Evolutionary conservation across 2,113 vertebrate genomes (phyloP).

Genomic region (Bos indicus): DNA sequence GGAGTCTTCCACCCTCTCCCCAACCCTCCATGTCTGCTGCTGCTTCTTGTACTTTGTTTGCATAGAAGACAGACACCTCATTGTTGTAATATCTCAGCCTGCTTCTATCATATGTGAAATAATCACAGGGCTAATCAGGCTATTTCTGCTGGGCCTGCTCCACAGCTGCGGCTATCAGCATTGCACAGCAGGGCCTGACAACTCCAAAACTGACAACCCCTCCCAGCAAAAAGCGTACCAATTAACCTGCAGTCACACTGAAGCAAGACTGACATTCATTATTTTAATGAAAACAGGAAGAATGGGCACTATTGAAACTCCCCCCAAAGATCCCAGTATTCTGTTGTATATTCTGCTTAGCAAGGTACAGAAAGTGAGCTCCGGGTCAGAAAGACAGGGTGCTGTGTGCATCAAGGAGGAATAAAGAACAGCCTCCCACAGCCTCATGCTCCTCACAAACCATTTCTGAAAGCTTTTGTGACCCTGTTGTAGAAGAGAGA

Average conservation of each 20-base stretch:
- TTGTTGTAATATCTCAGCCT: background rate
- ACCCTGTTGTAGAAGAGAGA: background rate
- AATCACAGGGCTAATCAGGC: constrained; percentile 3
- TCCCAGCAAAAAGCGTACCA: constrained; percentile 50
- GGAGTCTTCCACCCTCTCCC: background rate
- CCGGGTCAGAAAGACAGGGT: background rate
- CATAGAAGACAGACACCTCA: constrained; percentile 12
- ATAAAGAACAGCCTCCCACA: background rate
- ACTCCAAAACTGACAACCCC: constrained; percentile 30
- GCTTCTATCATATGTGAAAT: constrained; percentile 28
- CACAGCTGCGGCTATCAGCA: background rate
- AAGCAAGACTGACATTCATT: constrained; percentile 41
- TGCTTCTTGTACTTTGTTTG: background rate
- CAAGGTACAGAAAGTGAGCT: background rate
- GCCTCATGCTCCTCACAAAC: background rate
- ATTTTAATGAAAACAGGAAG: constrained; percentile 55
- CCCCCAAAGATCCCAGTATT: background rate
- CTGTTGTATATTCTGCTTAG: constrained; percentile 23
- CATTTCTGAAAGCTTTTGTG: constrained; percentile 16
- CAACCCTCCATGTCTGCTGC: background rate
- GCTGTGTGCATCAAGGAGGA: background rate
- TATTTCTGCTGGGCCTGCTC: constrained; percentile 11
- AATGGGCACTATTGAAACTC: constrained; percentile 18
- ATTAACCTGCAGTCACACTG: constrained; percentile 50
- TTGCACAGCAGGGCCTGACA: background rate